These are phyloP conservation scores for Rhynchopsitta pachyrhyncha DNA, from an alignment of 2,113 vertebrate genomes.

Conservation along the genomic window DNA sequence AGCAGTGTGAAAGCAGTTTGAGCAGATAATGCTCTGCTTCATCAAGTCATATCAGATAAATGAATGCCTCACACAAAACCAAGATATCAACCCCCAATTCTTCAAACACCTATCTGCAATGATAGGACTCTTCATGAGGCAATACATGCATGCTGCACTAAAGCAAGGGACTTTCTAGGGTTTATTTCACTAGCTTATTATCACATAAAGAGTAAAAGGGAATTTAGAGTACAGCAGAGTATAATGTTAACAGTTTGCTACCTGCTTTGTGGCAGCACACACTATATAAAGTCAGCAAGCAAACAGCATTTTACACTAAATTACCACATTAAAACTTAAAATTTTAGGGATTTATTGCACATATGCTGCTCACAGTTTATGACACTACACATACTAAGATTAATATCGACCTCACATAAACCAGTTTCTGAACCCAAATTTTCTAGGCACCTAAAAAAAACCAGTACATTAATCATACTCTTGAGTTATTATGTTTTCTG, in stretches of 20 bases:
- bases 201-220: background rate
- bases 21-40: background rate
- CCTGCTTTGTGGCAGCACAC: background rate
- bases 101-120: background rate
- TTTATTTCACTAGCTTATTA: background rate
- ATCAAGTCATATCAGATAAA: background rate
- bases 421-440: background rate
- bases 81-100: background rate
- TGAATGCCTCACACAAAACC: background rate
- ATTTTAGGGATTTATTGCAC: background rate
- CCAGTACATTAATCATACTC: background rate
- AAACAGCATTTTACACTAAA: background rate
- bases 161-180: background rate
- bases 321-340: background rate
- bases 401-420: fast-evolving
- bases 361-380: fast-evolving
- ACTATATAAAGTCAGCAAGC: background rate
- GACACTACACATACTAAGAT: fast-evolving
- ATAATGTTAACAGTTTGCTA: background rate
- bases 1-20: background rate
- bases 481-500: fast-evolving
- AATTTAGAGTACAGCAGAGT: background rate
- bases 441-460: background rate
- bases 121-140: background rate
- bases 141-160: background rate